Evolutionary conservation across 1,140 invertebrate species (phyloP), one percentile per base, ranked within the genome.

Genomic region (Melitaea cinxia): DNA sequence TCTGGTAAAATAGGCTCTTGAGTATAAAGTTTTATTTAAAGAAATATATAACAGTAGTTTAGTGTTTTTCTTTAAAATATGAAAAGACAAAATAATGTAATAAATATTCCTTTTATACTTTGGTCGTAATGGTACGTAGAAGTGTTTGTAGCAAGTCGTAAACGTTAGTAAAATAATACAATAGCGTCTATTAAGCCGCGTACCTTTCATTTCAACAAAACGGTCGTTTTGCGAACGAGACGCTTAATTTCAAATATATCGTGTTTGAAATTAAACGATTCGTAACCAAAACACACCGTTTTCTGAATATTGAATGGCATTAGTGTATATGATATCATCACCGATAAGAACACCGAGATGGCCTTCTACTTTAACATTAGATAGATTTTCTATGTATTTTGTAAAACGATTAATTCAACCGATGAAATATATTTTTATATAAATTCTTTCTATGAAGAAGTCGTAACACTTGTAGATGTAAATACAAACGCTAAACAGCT

Each of bases 351-450:
- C 70, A 82, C 77, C 80, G 65, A 57, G 28, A 78, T 71, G 77
- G 80, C 77, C 78, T 83, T 83, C 62, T 57, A 80, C 66, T 72
- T 70, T 47, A 21, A 47, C 9, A 24, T 47, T 72, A 71, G 65
- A 61, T 77, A 77, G 60, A 72, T 68, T 65, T 72, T 68, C 70
- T 79, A 77, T 68, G 54, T 71, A 61, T 73, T 71, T 65, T 62
- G 64, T 65, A 49, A 64, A 61, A 55, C 61, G 68, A 61, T 65
- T 56, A 60, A 56, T 72, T 61, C 58, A 59, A 63, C 58, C 42
- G 50, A 63, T 56, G 24, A 37, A 64, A 59, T 67, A 52, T 53
- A 47, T 47, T 47, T 68, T 68, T 65, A 42, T 68, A 66, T 66
- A 61, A 64, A 26, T 9, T 23, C 57, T 39, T 54, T 45, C 65